Percentiles rank a stretch among this genome's conserved stretches.
phyloP scores from a whole-genome alignment of 2,113 vertebrate genomes.

The Coryphaenoides rupestris region DNA sequence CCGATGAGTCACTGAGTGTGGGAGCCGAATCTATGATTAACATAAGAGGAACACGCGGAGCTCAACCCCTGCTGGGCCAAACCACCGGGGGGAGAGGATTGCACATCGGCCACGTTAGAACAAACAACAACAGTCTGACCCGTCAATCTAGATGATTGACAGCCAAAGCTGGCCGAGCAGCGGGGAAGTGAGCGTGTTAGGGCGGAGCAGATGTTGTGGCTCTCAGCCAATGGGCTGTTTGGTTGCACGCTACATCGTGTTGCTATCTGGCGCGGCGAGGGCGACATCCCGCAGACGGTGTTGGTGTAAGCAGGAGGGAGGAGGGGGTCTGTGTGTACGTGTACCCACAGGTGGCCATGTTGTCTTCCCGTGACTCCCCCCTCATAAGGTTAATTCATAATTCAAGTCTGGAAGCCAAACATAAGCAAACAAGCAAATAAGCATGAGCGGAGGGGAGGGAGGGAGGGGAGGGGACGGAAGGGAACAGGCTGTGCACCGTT shows the following conservation, averaged over 20 bases:
- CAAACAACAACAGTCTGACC: conserved; percentile 24
- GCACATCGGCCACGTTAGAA: conserved; percentile 32
- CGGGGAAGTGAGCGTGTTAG: conserved; percentile 27
- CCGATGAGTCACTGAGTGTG: conserved; percentile 53
- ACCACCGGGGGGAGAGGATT: conserved; percentile 38
- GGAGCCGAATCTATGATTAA: conserved; percentile 54
- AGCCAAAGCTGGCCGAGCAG: conserved; percentile 37
- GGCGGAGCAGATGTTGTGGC: conserved; percentile 41
- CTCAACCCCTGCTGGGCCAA: conserved; percentile 50
- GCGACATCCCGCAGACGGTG: conserved; percentile 45
- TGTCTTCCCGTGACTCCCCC: conserved; percentile 39
- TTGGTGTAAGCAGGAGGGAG: conserved; percentile 34
- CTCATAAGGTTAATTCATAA: conserved; percentile 56
- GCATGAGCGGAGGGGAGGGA: conserved; percentile 17
- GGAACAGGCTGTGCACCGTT: conserved; percentile 18
- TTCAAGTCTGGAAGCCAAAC: conserved; percentile 49
- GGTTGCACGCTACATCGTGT: conserved; percentile 15
- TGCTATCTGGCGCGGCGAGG: conserved; percentile 16
- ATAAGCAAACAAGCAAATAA: conserved; percentile 46
- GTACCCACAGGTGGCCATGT: conserved; percentile 49
- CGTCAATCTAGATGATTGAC: conserved; percentile 62
- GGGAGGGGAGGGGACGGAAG: neutral
- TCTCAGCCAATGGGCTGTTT: conserved; percentile 28
- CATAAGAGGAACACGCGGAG: conserved; percentile 44
- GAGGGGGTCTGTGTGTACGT: conserved; percentile 15